Conservation (phyloP, 2,113 vertebrate genomes). For the Tympanuchus pallidicinctus region DNA sequence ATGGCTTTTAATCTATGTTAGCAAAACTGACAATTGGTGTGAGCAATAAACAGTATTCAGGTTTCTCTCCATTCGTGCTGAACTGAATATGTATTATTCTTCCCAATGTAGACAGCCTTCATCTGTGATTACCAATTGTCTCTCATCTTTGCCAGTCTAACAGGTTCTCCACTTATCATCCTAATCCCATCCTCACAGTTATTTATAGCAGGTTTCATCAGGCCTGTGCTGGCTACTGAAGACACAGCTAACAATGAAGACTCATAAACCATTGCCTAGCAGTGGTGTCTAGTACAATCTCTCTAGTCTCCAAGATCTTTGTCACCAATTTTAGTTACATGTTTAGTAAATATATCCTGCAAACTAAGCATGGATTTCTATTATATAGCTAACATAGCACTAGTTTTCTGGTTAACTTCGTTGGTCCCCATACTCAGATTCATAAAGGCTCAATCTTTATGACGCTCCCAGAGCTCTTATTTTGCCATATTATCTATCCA, state of each 20-base stretch:
- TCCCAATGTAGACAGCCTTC: neutral
- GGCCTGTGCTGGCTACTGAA: neutral
- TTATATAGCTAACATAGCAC: neutral
- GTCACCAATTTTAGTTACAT: neutral
- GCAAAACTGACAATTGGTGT: neutral
- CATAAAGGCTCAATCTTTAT: neutral
- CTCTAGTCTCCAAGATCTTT: neutral
- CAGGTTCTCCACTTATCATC: neutral
- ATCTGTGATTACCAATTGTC: neutral
- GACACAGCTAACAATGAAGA: neutral
- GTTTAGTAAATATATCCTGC: neutral
- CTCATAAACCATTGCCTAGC: neutral
- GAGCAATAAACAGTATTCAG: neutral
- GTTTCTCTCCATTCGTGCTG: neutral
- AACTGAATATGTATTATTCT: neutral
- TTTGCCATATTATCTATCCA: neutral
- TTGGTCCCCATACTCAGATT: neutral
- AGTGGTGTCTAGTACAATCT: neutral
- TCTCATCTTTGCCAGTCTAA: neutral
- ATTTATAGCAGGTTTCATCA: neutral
- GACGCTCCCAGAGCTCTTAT: neutral
- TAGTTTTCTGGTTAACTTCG: neutral
- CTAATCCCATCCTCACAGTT: neutral
- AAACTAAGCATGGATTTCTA: neutral
- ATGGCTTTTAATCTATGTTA: neutral